Conservation (phyloP, 2,797 vertebrate genomes). For the Choloepus didactylus region DNA sequence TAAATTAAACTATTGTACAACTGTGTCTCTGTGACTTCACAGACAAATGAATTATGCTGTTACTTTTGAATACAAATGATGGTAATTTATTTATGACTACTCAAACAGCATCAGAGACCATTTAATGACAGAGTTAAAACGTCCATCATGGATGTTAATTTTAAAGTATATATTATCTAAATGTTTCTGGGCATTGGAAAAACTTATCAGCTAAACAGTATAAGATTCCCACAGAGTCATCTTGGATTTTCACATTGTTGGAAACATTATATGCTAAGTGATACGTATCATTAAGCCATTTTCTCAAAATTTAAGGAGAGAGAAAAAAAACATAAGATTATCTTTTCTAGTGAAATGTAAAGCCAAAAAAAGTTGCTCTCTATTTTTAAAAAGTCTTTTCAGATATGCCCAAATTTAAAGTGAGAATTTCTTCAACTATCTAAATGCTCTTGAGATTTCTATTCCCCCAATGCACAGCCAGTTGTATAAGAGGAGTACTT, state of each 20-base stretch:
- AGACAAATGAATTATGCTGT: constrained; percentile 68
- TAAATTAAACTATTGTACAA: constrained; percentile 70
- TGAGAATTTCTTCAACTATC: constrained; percentile 66
- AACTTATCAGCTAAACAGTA: constrained; percentile 22
- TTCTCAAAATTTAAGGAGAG: constrained; percentile 58
- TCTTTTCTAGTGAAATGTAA: constrained; percentile 66
- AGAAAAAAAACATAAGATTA: background rate
- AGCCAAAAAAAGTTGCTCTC: background rate
- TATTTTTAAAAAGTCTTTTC: constrained; percentile 48
- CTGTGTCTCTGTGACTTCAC: constrained; percentile 73
- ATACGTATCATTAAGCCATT: background rate
- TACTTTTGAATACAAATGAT: constrained; percentile 63
- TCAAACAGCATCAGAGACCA: background rate
- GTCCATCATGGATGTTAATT: constrained; percentile 42
- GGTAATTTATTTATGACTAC: background rate
- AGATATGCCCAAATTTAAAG: constrained; percentile 30
- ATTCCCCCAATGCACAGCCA: constrained; percentile 56
- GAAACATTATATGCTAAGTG: constrained; percentile 21
- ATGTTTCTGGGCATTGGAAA: constrained; percentile 54
- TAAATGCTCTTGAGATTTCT: constrained; percentile 55
- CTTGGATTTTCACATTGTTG: constrained; percentile 56
- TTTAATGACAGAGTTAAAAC: constrained; percentile 64
- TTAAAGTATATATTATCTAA: constrained; percentile 34
- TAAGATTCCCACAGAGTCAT: constrained; percentile 13
- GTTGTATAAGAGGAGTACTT: constrained; percentile 74